These are phyloP conservation scores for Oeneis ivallda DNA, from an alignment of 2,888 invertebrate species.

Conservation along the genomic window DNA sequence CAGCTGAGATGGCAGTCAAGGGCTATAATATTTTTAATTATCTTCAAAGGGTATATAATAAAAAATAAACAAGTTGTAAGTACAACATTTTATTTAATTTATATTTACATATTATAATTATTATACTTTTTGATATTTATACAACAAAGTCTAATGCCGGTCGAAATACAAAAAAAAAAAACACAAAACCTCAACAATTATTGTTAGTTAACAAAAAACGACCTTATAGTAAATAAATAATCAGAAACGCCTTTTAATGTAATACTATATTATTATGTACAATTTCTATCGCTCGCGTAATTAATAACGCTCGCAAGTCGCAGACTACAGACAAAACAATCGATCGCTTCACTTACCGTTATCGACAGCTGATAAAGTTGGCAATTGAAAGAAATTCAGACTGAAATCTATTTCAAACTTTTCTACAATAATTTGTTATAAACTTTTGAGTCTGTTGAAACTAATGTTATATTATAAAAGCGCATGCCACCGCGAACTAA, in stretches of 20 bases:
- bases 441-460: no score
- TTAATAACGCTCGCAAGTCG: not conserved
- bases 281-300: no score
- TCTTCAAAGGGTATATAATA: not conserved
- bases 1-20: not conserved
- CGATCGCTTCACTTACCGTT: not conserved
- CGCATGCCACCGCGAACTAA: no score
- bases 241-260: not conserved
- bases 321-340: not conserved
- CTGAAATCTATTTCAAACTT: no score
- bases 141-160: constrained; percentile 4
- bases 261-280: not conserved
- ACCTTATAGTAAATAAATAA: not conserved
- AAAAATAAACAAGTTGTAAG: not conserved
- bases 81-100: constrained; percentile 19
- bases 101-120: constrained; percentile 14
- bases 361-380: no score
- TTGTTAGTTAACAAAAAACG: not conserved
- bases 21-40: not conserved
- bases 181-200: not conserved
- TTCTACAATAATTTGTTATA: no score
- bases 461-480: no score
- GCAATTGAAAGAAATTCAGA: no score
- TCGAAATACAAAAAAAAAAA: not conserved
- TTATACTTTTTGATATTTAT: constrained; percentile 3